Base-by-base conservation (phyloP, 2,888 invertebrate genomes). In the Drosophila borealis region DNA sequence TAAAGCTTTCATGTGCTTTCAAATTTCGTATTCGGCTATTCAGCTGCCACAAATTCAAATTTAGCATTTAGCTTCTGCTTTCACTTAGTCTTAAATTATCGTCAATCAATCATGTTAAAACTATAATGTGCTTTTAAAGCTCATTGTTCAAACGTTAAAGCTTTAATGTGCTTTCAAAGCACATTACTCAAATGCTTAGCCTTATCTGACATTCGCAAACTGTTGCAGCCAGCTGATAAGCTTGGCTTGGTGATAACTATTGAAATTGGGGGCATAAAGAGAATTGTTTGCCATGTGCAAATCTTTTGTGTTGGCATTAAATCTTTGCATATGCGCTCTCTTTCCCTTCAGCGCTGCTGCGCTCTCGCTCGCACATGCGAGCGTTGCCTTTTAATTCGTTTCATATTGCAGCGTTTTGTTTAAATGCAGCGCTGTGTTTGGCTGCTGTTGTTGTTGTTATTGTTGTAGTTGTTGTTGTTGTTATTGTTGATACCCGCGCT, bases 331-430 rank as follows among this genome's bases (percentile, higher is more conserved):
- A 37, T 49, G 33, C 33, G 19, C 25, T 34, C 11, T 13, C 25
- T 13, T 33, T 48, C 44, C 9, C 13, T 6, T 42, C 51, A 9
- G 6, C 33, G 39, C 17, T 48, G 33, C n/a, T 55, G 41, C 41
- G n/a, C 39, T 46, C 53, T 57, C 68, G 51, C 49, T 61, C 50
- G 37, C 69, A 66, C 66, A 54, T 33, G 34, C 41, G 53, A 42
- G 57, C 66, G 73, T 53, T 85, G 85, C 78, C 72, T 80, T 88
- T 85, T 88, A 88, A 83, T 83, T 88, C 80, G 88, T 82, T 85
- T 88, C 82, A 80, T 85, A 88, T 85, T 80, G 88, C 83, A 71
- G 69, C 86, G 86, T 86, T 83, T 83, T 83, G 83, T 88, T 82
- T 80, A 85, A 88, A 88, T 80, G 82, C 74, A 69, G 55, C 55